A percentile compares a stretch with the other conserved stretches of the same genome.
Evolutionary conservation across 1,140 invertebrate species (phyloP).

Genomic region (Drosophila simulans): DNA sequence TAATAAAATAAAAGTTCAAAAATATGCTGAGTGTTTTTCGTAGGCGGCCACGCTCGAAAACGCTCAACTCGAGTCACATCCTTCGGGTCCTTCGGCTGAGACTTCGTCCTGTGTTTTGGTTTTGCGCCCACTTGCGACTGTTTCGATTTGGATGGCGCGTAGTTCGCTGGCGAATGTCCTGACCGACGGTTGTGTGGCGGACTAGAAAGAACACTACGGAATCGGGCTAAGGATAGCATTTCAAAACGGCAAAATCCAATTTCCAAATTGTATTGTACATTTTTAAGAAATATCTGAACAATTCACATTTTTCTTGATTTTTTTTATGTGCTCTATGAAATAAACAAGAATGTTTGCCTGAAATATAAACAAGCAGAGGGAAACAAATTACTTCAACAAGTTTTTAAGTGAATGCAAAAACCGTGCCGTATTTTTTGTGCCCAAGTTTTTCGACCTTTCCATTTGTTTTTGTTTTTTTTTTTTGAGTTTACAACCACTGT

Average conservation of each 20-base stretch:
- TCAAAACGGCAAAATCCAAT: slow-evolving; percentile 2
- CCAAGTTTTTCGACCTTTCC: neutral
- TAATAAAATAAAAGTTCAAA: neutral
- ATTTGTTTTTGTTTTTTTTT: neutral
- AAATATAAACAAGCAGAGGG: neutral
- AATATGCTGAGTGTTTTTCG: slow-evolving; percentile 13
- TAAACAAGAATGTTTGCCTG: neutral
- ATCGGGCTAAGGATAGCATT: neutral
- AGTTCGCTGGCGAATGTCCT: slow-evolving; percentile 77
- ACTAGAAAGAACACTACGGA: slow-evolving; percentile 7
- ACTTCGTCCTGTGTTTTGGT: slow-evolving; percentile 47
- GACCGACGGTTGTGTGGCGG: slow-evolving; percentile 63
- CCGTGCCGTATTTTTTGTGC: neutral
- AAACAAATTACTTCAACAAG: neutral
- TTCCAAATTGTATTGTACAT: neutral
- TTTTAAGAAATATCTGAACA: neutral
- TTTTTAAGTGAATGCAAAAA: neutral
- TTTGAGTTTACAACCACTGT: neutral
- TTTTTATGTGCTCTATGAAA: neutral
- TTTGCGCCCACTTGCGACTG: slow-evolving; percentile 46
- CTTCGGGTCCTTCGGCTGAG: slow-evolving; percentile 7
- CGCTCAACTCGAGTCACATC: slow-evolving; percentile 1
- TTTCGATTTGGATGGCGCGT: slow-evolving; percentile 50
- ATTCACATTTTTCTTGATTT: slow-evolving; percentile 9
- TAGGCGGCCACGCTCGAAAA: neutral